Evolutionary conservation across 2,888 invertebrate genomes (phyloP), one percentile per base, ranked within the genome.

Genomic region (Pogonocherus hispidulus): DNA sequence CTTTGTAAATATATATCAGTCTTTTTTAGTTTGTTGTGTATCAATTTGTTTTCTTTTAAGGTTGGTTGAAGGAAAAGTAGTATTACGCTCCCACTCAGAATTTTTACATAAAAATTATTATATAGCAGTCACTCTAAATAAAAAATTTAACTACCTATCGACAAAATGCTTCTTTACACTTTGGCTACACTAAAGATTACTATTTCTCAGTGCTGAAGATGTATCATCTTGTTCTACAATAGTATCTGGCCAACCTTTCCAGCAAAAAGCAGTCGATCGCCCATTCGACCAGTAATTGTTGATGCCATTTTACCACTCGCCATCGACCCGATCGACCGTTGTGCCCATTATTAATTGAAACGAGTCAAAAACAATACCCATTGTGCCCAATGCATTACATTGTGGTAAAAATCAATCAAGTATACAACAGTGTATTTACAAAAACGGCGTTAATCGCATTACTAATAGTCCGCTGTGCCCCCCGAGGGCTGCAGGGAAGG

Each of bases 381-480:
- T 73, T 67, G 71, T 70, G 66, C 69, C 67, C 69, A 64, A 75
- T 76, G 71, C 72, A 72, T 74, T 70, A 74, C 67, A 66, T 70
- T 73, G 77, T 72, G 80, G 81, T 81, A 82, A 83, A 83, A 83
- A 82, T 83, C 83, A 83, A 83, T 83, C 82, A 83, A 80, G 80
- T 80, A 76, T 79, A 77, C 78, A 37, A 80, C 78, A 73, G 71
- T 64, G 67, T 74, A 72, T 80, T 81, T 81, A 81, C 81, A 81
- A 83, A 83, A 83, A 83, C 82, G 76, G 84, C 82, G 83, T 83
- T 84, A 84, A 84, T 84, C 83, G 83, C 76, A 83, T 84, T 84
- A 84, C 80, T 82, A 82, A 79, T 81, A 82, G 82, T 78, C 77
- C 69, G 70, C 72, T 74, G 74, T 76, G 78, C 76, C 70, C 73